Evolutionary conservation across 2,888 invertebrate genomes (phyloP).

Genomic region (Rhingia campestris): DNA sequence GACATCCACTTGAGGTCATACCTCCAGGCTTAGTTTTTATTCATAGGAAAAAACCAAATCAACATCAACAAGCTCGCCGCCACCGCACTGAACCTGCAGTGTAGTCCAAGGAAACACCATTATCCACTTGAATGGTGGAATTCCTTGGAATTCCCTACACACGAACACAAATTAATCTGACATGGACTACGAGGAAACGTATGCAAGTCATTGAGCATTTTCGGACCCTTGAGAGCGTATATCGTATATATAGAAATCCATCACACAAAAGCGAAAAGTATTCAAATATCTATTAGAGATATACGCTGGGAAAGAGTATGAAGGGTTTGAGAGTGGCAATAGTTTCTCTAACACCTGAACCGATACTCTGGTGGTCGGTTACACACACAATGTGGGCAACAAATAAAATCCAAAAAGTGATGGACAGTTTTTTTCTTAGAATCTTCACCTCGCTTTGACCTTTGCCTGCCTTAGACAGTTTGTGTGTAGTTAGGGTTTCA

Average conservation of each 20-base stretch:
- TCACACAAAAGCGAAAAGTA: constrained; percentile 66
- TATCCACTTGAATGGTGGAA: constrained; percentile 69
- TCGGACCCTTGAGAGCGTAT: constrained; percentile 20
- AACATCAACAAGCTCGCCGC: constrained; percentile 6
- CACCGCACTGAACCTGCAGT: constrained; percentile 8
- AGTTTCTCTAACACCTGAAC: constrained; percentile 61
- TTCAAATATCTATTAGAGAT: constrained; percentile 71
- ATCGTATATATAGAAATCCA: constrained; percentile 31
- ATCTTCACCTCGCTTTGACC: constrained; percentile 28
- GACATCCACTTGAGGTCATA: constrained; percentile 68
- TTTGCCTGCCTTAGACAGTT: constrained; percentile 16
- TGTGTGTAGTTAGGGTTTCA: constrained; percentile 20
- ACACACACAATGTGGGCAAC: constrained; percentile 47
- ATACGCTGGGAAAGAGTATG: neutral
- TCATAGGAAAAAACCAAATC: constrained; percentile 47
- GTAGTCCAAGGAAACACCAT: constrained; percentile 52
- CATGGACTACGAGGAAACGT: constrained; percentile 33
- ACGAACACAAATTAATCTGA: constrained; percentile 52
- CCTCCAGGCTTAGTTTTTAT: constrained; percentile 37
- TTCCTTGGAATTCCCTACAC: constrained; percentile 60
- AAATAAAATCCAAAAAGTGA: constrained; percentile 57
- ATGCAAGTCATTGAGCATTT: constrained; percentile 65
- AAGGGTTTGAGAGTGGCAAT: constrained; percentile 13
- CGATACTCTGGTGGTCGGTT: constrained; percentile 28
- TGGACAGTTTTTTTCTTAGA: constrained; percentile 50